phyloP scores from a whole-genome alignment of 2,888 invertebrate genomes.

The Carcina quercana region DNA sequence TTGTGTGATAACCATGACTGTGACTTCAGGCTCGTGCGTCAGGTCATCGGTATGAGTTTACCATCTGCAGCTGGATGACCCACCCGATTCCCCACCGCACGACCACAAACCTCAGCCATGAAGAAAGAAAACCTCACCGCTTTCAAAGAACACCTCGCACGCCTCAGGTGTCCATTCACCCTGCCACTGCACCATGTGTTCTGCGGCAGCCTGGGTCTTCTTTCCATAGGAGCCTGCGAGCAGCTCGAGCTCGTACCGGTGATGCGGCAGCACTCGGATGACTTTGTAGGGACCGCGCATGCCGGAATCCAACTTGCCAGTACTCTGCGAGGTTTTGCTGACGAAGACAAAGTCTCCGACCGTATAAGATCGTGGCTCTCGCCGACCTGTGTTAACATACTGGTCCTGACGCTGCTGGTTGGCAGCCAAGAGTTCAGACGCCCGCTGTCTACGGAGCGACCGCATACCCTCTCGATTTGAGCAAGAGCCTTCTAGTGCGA shows the following conservation, averaged over 20 bases:
- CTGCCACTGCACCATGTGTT: constrained; percentile 13
- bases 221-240: constrained; percentile 10
- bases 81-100: no score
- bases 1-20: no score
- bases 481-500: neutral
- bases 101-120: no score
- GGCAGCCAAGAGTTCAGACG: neutral
- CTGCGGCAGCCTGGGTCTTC: constrained; percentile 11
- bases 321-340: constrained; percentile 5
- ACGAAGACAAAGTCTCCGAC: constrained; percentile 7
- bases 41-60: no score
- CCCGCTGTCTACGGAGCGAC: constrained; percentile 6
- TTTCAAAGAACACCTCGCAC: no score
- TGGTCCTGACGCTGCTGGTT: constrained; percentile 7
- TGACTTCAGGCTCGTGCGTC: no score
- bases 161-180: no score
- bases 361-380: constrained; percentile 3
- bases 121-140: no score
- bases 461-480: constrained; percentile 9
- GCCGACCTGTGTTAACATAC: constrained; percentile 6
- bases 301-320: constrained; percentile 11
- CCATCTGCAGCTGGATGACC: no score
- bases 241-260: constrained; percentile 10
- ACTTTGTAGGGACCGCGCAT: constrained; percentile 13
- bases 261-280: constrained; percentile 2